A percentile compares a stretch with the other conserved stretches of the same genome.
These are phyloP conservation scores for Drosophila paranaensis DNA, from an alignment of 2,888 invertebrate genomes.

Conservation along the genomic window DNA sequence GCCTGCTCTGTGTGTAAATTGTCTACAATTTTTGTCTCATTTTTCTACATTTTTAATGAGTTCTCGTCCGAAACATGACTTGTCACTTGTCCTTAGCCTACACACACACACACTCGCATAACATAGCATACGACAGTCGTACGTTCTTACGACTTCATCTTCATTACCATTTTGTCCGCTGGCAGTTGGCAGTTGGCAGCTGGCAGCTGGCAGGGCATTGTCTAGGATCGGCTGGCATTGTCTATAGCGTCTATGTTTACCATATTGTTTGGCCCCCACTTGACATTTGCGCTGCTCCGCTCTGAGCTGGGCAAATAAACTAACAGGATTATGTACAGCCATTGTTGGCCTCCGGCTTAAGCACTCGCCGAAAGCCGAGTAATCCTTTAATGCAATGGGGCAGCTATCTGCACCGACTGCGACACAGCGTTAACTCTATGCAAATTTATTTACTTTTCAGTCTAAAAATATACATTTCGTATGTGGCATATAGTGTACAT, in stretches of 20 bases:
- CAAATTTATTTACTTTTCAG: constrained; percentile 72
- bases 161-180: constrained; percentile 53
- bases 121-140: neutral
- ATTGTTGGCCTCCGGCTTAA: constrained; percentile 56
- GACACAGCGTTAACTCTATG: constrained; percentile 55
- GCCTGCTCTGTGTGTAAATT: constrained; percentile 38
- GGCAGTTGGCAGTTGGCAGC: constrained; percentile 37
- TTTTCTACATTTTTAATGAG: constrained; percentile 52
- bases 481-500: neutral
- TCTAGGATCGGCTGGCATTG: constrained; percentile 50
- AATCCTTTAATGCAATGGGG: constrained; percentile 69
- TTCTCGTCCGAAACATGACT: constrained; percentile 49
- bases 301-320: constrained; percentile 56
- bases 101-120: neutral
- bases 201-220: constrained; percentile 42
- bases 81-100: constrained; percentile 26
- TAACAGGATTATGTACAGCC: constrained; percentile 74
- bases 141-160: constrained; percentile 65
- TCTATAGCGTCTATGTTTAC: constrained; percentile 33
- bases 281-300: constrained; percentile 60
- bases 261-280: constrained; percentile 62
- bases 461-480: constrained; percentile 62
- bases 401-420: constrained; percentile 26
- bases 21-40: constrained; percentile 43
- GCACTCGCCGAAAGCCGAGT: constrained; percentile 42